Evolutionary conservation across 2,888 invertebrate species (phyloP), one percentile per base, ranked within the genome.

Genomic region (Scelioninae gen. 2): DNA sequence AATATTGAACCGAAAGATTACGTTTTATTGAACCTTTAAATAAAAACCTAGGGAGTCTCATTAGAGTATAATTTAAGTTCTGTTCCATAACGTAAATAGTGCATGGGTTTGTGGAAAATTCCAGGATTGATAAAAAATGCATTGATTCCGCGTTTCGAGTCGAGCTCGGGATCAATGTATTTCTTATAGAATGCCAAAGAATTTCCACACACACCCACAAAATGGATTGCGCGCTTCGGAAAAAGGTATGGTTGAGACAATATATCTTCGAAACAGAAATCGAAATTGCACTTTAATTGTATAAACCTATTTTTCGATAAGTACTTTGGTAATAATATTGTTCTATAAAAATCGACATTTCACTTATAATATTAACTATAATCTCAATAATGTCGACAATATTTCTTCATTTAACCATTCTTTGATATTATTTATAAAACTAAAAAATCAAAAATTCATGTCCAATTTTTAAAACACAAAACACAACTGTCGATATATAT

Each of bases 121-220:
- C 37, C 31, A 10, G 25, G 45, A 35, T 60, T 68, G 45, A 60
- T 58, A 60, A 68, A 68, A 68, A 60, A 60, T 68, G 60, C 60
- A 68, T 60, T 68, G 68, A 60, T 60, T 68, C 60, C 52, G 37
- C 48, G 43, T 52, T 67, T 41, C 58, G 50, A 60, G 37, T 60
- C 53, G 60, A 61, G 37, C 37, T 53, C 46, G 45, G 16, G 37
- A 69, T 69, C 69, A 69, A 60, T 69, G 60, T 69, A 61, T 69
- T 60, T 68, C 68, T 68, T 53, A 53, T 18, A 37, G 45, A 60
- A 68, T 45, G 15, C 37, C 37, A 28, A 60, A 45, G 60, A 68
- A 68, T 58, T 68, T 37, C 31, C 25, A 19, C 68, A 53, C 53
- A 53, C 58, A 22, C 33, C 4, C 39, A 13, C n/a, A 19, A 46